A percentile compares a stretch with the other conserved stretches of the same genome.
Conservation (phyloP, 2,113 vertebrate genomes). For the Climacteris rufus region DNA sequence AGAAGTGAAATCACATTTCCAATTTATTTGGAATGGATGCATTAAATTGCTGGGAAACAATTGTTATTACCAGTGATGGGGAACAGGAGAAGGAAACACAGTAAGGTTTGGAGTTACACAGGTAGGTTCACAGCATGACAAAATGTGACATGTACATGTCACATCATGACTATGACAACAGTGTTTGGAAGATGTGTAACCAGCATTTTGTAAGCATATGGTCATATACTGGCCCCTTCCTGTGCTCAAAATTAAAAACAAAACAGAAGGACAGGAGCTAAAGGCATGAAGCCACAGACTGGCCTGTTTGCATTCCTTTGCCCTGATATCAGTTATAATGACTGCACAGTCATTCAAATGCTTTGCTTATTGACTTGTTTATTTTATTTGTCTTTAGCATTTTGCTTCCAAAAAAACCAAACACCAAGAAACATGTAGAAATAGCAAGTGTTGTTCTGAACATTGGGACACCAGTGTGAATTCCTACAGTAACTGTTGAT, state of each 20-base stretch:
- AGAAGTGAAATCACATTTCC: not conserved
- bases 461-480: not conserved
- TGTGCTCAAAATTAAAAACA: conserved; percentile 24
- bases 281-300: not conserved
- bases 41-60: not conserved
- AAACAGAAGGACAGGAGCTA: not conserved
- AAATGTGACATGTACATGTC: not conserved
- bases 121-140: not conserved
- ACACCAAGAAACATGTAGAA: not conserved
- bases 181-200: not conserved
- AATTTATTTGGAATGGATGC: not conserved
- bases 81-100: not conserved
- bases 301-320: conserved; percentile 30
- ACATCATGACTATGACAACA: not conserved
- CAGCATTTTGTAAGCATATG: not conserved
- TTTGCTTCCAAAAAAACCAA: not conserved
- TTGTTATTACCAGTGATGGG: not conserved
- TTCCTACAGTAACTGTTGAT: not conserved
- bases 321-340: not conserved
- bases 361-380: not conserved
- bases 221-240: not conserved
- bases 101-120: not conserved
- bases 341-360: not conserved
- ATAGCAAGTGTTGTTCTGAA: not conserved
- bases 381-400: not conserved